These are phyloP conservation scores for Linyphia triangularis DNA, from an alignment of 2,888 invertebrate genomes.

Conservation along the genomic window DNA sequence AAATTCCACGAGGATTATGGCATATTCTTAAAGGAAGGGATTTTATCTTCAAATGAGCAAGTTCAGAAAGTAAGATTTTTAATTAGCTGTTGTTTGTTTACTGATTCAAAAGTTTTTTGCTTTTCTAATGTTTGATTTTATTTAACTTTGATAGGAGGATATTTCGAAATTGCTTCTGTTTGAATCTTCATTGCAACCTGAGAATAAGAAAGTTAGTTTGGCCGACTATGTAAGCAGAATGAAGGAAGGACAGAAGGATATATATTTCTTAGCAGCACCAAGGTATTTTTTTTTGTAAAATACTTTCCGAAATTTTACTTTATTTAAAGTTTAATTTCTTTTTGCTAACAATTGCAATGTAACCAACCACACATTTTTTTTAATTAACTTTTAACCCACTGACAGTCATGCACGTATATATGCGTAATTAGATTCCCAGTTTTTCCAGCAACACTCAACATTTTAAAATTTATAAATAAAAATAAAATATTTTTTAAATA, in stretches of 20 bases:
- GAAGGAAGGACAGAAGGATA: slow-evolving; percentile 89
- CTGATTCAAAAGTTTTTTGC: background rate
- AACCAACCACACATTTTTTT: too few relatives aligned
- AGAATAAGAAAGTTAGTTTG: slow-evolving; percentile 86
- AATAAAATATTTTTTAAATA: too few relatives aligned
- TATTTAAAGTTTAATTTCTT: too few relatives aligned
- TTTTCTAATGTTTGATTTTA: background rate
- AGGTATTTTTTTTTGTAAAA: slow-evolving; percentile 83
- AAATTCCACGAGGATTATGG: slow-evolving; percentile 95
- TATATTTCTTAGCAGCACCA: slow-evolving; percentile 96
- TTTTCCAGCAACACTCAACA: too few relatives aligned
- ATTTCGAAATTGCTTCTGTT: slow-evolving; percentile 93
- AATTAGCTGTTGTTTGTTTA: background rate
- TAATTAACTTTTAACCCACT: too few relatives aligned
- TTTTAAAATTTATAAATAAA: background rate
- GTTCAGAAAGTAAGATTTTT: slow-evolving; percentile 84
- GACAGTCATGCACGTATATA: too few relatives aligned
- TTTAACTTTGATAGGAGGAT: slow-evolving; percentile 85
- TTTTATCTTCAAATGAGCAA: slow-evolving; percentile 90
- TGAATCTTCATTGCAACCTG: slow-evolving; percentile 90
- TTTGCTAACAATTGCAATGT: too few relatives aligned
- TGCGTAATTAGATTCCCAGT: too few relatives aligned
- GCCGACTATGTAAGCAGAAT: slow-evolving; percentile 89
- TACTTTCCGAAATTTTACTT: background rate
- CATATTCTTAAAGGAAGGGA: slow-evolving; percentile 96